Percentiles rank a stretch among this genome's conserved stretches.
Conservation (phyloP, 2,797 vertebrate genomes). For the Forpus xanthops region DNA sequence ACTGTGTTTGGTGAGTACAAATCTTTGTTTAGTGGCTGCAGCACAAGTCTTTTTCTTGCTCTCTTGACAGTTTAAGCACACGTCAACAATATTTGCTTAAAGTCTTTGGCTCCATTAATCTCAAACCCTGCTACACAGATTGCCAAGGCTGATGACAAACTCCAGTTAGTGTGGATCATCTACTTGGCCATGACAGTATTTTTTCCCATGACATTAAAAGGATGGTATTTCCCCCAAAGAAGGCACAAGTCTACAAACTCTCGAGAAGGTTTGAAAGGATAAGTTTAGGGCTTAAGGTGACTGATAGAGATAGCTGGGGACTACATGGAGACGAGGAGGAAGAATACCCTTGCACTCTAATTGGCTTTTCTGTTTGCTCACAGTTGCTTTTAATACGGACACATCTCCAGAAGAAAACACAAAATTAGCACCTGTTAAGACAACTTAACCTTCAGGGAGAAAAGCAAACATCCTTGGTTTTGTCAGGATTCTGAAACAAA, state of each 20-base stretch:
- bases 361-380: constrained; percentile 70
- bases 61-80: constrained; percentile 74
- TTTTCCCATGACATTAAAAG: constrained; percentile 67
- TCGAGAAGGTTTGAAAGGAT: constrained; percentile 58
- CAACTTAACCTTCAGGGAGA: constrained; percentile 73
- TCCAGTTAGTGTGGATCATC: constrained; percentile 70
- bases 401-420: constrained; percentile 75
- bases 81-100: constrained; percentile 73
- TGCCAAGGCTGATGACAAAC: constrained; percentile 71
- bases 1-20: constrained; percentile 68
- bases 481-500: constrained; percentile 63
- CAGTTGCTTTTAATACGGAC: constrained; percentile 71
- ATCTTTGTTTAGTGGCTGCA: constrained; percentile 72
- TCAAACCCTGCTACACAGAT: constrained; percentile 51
- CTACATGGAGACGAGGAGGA: constrained; percentile 10
- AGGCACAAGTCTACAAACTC: constrained; percentile 28
- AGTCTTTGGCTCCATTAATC: constrained; percentile 73
- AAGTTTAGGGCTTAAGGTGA: constrained; percentile 62
- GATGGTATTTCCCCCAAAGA: constrained; percentile 18
- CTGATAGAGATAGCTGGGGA: constrained; percentile 56
- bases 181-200: constrained; percentile 67
- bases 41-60: constrained; percentile 66
- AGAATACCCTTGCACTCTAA: constrained; percentile 62
- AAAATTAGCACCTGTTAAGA: constrained; percentile 78
- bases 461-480: constrained; percentile 68